A percentile compares a stretch with the other conserved stretches of the same genome.
phyloP scores from a whole-genome alignment of 2,113 vertebrate species.

The Girardinichthys multiradiatus region DNA sequence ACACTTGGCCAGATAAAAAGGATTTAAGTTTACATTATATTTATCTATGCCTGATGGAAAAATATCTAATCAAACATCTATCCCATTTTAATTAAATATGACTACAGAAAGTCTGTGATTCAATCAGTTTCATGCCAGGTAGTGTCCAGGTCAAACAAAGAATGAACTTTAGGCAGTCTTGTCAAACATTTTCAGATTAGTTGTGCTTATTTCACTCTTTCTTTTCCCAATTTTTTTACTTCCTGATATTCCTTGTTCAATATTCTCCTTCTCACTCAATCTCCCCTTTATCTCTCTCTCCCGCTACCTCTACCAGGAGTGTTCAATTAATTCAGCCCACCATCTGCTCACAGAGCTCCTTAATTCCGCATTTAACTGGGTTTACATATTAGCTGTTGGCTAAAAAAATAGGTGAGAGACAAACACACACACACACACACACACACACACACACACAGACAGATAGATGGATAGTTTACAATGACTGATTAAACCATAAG shows the following conservation, averaged over 20 bases:
- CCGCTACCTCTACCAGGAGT: conserved; percentile 56
- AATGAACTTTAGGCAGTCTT: conserved; percentile 37
- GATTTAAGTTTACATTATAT: conserved; percentile 3
- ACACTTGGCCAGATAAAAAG: neutral
- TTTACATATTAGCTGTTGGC: conserved; percentile 61
- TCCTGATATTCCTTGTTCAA: conserved; percentile 19
- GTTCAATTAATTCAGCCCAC: conserved; percentile 65
- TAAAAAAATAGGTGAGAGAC: conserved; percentile 69
- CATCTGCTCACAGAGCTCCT: conserved; percentile 68
- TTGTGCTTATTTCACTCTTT: conserved; percentile 44
- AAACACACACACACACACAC: neutral
- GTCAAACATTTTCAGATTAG: conserved; percentile 41
- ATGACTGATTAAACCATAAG: conserved; percentile 65
- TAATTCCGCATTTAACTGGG: conserved; percentile 76
- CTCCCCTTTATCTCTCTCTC: conserved; percentile 40
- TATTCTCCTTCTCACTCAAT: conserved; percentile 26
- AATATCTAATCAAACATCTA: neutral
- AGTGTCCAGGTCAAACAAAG: conserved; percentile 34
- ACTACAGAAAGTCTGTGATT: conserved; percentile 39
- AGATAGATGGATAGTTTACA: conserved; percentile 47
- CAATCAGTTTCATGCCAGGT: conserved; percentile 36
- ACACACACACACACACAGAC: neutral
- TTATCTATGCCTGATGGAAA: conserved; percentile 5
- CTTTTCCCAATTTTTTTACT: conserved; percentile 7
- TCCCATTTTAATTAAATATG: conserved; percentile 7